Evolutionary conservation across 2,113 vertebrate genomes (phyloP), one percentile per base, ranked within the genome.

Genomic region (Corythoichthys intestinalis): DNA sequence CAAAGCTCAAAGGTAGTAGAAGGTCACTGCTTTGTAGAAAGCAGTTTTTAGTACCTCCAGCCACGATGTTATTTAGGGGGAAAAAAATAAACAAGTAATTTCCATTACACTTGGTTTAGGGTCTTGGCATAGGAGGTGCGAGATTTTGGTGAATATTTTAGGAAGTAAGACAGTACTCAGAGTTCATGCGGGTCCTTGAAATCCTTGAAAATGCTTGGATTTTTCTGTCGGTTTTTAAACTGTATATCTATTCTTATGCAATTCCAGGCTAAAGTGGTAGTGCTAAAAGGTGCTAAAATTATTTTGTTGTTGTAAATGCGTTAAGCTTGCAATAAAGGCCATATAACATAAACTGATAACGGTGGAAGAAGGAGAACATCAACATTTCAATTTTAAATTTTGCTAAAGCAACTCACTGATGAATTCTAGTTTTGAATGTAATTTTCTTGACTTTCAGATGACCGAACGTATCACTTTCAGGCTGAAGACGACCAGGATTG

Each of bases 401-500:
- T 38, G 34, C 57, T 38, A 61, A 17, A 17, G 38, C 38, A 61
- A 61, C 59, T 4, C 37, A 61, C 39, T 61, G 7, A 17, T 4
- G 15, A 61, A 41, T 34, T 34, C 20, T 52, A 8, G 70, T 56
- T 54, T 71, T 1, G 62, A 52, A 44, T 62, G 64, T 49, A 20
- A 54, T 20, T 4, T 73, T 71, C 47, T 2, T 63, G 49, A 5
- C 62, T 66, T 81, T 14, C 39, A 93, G 92, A 94, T 9, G 92
- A 94, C 86, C 85, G 93, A 82, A 94, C 92, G 0, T 94, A 94
- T 88, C 93, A 94, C 80, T 94, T 94, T 68, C 93, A 94, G 77
- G 92, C 92, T 2, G 93, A 94, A 71, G 93, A 94, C n/a, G 93
- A 94, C 76, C 88, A 91, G 56, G 92, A 93, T 78, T 94, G 93